Evolutionary conservation across 2,113 vertebrate species (phyloP).

Genomic region (Romanogobio albipinnatus): DNA sequence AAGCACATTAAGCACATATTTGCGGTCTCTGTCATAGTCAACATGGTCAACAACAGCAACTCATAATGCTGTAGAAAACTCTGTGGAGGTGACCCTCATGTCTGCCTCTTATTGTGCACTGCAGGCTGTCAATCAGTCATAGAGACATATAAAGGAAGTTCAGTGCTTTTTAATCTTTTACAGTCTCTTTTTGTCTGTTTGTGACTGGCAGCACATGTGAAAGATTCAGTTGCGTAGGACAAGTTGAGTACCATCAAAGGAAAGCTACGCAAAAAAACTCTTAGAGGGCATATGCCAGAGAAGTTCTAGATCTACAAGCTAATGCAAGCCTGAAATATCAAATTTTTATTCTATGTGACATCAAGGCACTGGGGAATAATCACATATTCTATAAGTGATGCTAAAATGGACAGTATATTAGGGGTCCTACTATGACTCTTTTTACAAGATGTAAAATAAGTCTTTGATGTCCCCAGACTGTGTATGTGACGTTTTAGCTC

Average conservation of each 20-base stretch:
- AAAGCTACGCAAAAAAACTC: conserved; percentile 7
- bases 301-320: not conserved
- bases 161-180: conserved; percentile 20
- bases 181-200: conserved; percentile 18
- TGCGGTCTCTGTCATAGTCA: not conserved
- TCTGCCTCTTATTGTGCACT: not conserved
- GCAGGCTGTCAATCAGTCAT: conserved; percentile 9
- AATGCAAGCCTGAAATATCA: not conserved
- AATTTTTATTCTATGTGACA: conserved; percentile 28
- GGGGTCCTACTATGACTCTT: no score
- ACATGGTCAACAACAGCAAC: not conserved
- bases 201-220: not conserved
- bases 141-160: not conserved
- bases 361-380: conserved; percentile 20
- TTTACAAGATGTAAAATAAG: no score
- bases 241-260: conserved; percentile 34
- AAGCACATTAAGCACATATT: no score
- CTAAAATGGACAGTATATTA: not conserved
- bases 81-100: conserved; percentile 17
- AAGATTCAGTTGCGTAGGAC: not conserved
- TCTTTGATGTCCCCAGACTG: no score
- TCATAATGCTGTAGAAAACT: not conserved
- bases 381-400: not conserved
- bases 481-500: no score
- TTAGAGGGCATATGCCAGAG: conserved; percentile 35